These are phyloP conservation scores for Eugnorisma glareosa DNA, from an alignment of 2,888 invertebrate genomes.

Conservation along the genomic window DNA sequence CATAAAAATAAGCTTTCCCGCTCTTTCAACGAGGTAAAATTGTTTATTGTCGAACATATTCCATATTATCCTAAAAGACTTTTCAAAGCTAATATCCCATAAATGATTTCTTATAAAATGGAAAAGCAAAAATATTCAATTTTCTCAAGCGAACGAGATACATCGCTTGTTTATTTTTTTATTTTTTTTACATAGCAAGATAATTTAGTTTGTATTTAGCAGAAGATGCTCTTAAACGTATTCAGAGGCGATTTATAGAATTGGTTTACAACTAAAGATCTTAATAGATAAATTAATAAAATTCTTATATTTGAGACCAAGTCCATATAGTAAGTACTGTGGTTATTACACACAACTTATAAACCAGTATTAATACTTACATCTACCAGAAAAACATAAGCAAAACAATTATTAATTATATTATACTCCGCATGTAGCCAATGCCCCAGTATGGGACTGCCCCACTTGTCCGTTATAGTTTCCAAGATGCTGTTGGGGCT, in stretches of 20 bases:
- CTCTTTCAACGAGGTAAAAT: conserved; percentile 26
- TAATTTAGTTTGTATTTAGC: conserved; percentile 23
- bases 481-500: no score
- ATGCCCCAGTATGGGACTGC: no score
- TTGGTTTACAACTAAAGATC: background rate
- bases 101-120: conserved; percentile 36
- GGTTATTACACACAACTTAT: no score
- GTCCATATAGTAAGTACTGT: no score
- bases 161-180: conserved; percentile 9
- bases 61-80: conserved; percentile 28
- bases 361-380: no score
- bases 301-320: no score
- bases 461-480: no score
- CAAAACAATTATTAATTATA: no score
- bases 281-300: background rate
- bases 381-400: no score
- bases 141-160: conserved; percentile 23
- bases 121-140: conserved; percentile 39
- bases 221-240: conserved; percentile 2
- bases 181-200: conserved; percentile 4
- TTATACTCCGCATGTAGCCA: no score
- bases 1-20: conserved; percentile 22
- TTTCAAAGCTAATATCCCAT: conserved; percentile 43
- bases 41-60: conserved; percentile 35
- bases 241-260: background rate